Conservation (phyloP, 2,113 vertebrate genomes). For the Laticauda colubrina region DNA sequence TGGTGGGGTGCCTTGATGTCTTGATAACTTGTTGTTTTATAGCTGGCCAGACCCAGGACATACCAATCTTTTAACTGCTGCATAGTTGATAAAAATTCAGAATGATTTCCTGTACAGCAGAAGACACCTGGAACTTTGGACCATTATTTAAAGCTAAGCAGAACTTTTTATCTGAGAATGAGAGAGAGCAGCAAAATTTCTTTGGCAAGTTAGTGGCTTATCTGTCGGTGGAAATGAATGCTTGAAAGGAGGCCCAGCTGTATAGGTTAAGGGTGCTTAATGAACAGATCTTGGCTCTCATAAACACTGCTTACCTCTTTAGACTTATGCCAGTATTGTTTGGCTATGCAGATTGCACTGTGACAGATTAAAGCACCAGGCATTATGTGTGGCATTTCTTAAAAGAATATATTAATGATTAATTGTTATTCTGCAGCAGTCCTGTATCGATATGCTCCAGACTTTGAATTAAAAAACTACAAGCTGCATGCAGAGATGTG, state of each 20-base stretch:
- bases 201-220: not conserved
- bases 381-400: slow-evolving; percentile 20
- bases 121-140: not conserved
- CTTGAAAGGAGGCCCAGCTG: not conserved
- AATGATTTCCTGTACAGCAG: not conserved
- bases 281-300: slow-evolving; percentile 33
- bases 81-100: not conserved
- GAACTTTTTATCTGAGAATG: not conserved
- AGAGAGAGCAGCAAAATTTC: slow-evolving; percentile 3
- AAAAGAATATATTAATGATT: slow-evolving; percentile 42
- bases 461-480: slow-evolving; percentile 18
- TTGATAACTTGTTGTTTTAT: not conserved
- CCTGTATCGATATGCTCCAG: slow-evolving; percentile 19
- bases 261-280: slow-evolving; percentile 28
- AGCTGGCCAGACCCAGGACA: not conserved
- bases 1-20: not conserved
- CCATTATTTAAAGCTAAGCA: not conserved
- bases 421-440: slow-evolving; percentile 30
- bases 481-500: slow-evolving; percentile 35
- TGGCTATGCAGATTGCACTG: slow-evolving; percentile 20
- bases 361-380: slow-evolving; percentile 36
- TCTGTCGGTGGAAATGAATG: slow-evolving; percentile 14
- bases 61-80: not conserved
- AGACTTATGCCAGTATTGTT: slow-evolving; percentile 9
- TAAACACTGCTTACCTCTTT: slow-evolving; percentile 10